These are phyloP conservation scores for Carcharodon carcharias DNA, from an alignment of 2,797 vertebrate species.

Conservation along the genomic window DNA sequence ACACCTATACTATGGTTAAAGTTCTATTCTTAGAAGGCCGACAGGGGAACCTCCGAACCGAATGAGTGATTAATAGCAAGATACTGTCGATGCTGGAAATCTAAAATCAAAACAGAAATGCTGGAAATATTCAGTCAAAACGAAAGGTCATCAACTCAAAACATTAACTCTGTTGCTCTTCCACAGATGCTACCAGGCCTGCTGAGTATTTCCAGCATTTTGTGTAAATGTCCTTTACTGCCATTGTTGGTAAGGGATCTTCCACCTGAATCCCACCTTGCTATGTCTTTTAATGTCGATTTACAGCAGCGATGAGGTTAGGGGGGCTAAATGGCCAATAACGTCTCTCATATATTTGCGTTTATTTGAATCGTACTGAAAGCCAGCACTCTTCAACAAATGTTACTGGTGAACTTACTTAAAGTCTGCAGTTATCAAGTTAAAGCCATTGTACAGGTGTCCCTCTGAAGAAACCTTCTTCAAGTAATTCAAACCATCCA, in stretches of 20 bases:
- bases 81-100: not conserved
- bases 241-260: not conserved
- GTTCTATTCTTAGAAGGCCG: not conserved
- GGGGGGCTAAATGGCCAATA: not conserved
- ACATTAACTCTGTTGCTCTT: not conserved
- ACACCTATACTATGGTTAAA: not conserved
- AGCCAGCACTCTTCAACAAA: not conserved
- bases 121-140: not conserved
- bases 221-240: not conserved
- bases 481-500: constrained; percentile 84
- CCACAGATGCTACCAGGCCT: not conserved
- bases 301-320: not conserved
- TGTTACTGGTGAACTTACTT: constrained; percentile 63
- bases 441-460: constrained; percentile 92
- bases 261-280: not conserved
- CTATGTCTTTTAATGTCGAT: not conserved
- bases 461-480: constrained; percentile 82
- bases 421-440: constrained; percentile 89
- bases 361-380: not conserved
- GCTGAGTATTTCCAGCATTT: not conserved
- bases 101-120: not conserved
- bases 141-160: not conserved
- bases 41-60: not conserved
- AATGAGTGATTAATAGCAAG: not conserved
- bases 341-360: not conserved